A percentile compares a stretch with the other conserved stretches of the same genome.
Conservation (phyloP, 2,113 vertebrate species). For the Hyperopisus bebe region DNA sequence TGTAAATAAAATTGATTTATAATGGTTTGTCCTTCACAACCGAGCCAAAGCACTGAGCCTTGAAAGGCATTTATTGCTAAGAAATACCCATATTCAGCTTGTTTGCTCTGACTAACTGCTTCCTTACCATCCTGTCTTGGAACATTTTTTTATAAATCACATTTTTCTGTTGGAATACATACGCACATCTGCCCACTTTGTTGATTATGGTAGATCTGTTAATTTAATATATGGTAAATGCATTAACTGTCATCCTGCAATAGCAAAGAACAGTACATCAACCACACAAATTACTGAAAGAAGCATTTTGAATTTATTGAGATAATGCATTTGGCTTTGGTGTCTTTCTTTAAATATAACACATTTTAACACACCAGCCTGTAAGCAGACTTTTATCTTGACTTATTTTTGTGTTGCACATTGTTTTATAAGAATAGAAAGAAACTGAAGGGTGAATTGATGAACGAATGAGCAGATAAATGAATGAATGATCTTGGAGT, state of each 20-base stretch:
- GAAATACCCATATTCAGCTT: neutral
- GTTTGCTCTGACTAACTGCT: neutral
- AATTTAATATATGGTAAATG: neutral
- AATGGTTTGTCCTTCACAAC: neutral
- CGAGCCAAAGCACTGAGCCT: neutral
- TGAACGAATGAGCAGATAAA: neutral
- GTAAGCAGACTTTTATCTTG: neutral
- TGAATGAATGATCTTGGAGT: neutral
- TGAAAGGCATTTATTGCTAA: neutral
- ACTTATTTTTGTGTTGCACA: neutral
- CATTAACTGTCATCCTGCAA: neutral
- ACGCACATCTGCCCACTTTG: neutral
- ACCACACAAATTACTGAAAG: neutral
- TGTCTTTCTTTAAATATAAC: neutral
- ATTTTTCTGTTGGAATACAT: neutral
- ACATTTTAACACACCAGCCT: neutral
- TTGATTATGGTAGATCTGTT: neutral
- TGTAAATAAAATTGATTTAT: neutral
- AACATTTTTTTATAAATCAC: neutral
- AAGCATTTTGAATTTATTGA: neutral
- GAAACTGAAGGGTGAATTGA: neutral
- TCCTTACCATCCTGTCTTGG: neutral
- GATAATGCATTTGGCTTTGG: neutral
- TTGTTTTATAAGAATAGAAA: neutral
- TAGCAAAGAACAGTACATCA: neutral